These are phyloP conservation scores for Heterodera carotae DNA, from an alignment of 1,140 invertebrate genomes.

Conservation along the genomic window DNA sequence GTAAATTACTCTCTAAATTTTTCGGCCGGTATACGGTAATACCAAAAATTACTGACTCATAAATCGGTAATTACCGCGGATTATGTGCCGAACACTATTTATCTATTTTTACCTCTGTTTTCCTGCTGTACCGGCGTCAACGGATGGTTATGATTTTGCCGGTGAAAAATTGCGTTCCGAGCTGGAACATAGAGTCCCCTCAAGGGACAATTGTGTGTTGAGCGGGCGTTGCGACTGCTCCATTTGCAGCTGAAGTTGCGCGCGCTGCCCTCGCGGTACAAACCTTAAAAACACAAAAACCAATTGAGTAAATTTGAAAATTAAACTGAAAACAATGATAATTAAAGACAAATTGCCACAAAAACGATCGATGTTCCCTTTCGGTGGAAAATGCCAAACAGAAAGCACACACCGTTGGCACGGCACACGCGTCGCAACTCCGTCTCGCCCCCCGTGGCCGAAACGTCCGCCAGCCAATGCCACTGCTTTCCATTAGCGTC, in stretches of 20 bases:
- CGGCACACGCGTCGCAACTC: background rate
- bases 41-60: too few relatives aligned
- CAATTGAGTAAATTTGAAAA: too few relatives aligned
- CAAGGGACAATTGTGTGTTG: background rate
- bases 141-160: background rate
- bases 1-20: too few relatives aligned
- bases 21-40: too few relatives aligned
- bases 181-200: background rate
- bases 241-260: conserved; percentile 1
- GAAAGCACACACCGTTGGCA: background rate
- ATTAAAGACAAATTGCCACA: too few relatives aligned
- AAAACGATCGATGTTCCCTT: too few relatives aligned
- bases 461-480: conserved; percentile 1
- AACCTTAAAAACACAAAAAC: background rate
- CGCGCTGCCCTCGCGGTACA: background rate
- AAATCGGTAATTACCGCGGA: too few relatives aligned
- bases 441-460: background rate
- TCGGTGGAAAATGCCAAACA: background rate
- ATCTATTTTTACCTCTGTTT: background rate
- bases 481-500: background rate
- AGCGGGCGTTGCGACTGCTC: background rate
- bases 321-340: too few relatives aligned
- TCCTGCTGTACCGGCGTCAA: background rate
- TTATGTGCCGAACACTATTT: background rate
- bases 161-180: background rate